Evolutionary conservation across 2,797 vertebrate species (phyloP).

Genomic region (Ctenochaetus hawaiiensis): DNA sequence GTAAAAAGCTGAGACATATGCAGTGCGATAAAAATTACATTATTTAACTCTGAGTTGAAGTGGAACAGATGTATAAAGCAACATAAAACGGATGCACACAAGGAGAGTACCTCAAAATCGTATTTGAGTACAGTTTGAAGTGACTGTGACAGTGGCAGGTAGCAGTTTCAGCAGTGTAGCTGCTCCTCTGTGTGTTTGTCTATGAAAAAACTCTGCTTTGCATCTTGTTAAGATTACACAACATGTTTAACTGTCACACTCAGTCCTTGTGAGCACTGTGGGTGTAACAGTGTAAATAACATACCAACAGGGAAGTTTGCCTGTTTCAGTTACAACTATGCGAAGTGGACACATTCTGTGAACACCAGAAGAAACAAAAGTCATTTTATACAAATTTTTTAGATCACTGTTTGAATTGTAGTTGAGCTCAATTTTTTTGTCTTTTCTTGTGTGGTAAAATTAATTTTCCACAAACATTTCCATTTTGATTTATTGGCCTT

Average conservation of each 20-base stretch:
- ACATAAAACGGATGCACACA: no score
- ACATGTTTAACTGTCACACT: not conserved
- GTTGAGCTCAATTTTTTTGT: not conserved
- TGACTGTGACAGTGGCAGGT: no score
- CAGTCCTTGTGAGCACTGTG: not conserved
- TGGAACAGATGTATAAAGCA: no score
- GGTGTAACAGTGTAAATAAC: not conserved
- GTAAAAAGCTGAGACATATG: no score
- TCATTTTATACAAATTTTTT: no score
- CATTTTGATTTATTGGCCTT: constrained; percentile 19
- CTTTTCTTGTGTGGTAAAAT: not conserved
- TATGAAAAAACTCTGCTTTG: no score
- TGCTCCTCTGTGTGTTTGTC: no score
- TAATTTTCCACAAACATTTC: not conserved
- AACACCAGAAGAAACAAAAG: not conserved
- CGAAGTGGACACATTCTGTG: not conserved
- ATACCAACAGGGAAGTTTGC: not conserved
- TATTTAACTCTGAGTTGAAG: no score
- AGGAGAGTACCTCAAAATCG: no score
- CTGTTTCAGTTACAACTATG: not conserved
- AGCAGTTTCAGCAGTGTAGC: no score
- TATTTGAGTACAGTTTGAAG: no score
- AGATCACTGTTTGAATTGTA: not conserved
- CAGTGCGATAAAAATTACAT: no score
- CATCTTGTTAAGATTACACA: not conserved